Base-by-base conservation (phyloP, 2,888 invertebrate species). In the Pherbina coryleti region DNA sequence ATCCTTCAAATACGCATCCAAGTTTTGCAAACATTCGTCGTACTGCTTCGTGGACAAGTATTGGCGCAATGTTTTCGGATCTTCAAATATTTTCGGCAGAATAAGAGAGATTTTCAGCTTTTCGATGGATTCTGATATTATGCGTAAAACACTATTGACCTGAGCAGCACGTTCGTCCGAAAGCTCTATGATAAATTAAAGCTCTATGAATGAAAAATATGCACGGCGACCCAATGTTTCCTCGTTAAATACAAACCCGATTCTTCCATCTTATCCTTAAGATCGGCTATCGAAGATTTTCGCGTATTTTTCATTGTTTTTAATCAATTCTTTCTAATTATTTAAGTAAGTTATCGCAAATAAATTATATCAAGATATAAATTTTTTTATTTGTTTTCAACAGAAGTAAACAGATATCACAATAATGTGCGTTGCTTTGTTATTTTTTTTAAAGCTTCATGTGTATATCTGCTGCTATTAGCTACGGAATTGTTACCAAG, bases 61-160 rank as follows among this genome's bases (percentile, higher is more conserved):
- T 60, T 79, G 80, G 3, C 76, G 77, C 5, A 83, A 55, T 7
- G 73, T 76, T 9, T 78, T 72, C 8, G 79, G 75, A 76, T 84
- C 82, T 64, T 83, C 79, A 17, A 85, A 78, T 11, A 85, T 75
- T 7, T 72, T 28, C 4, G 85, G 85, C 25, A 85, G 78, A 25
- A 84, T 70, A 19, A 84, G 51, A 5, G 84, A 82, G 7, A 84
- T 82, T 75, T 82, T 81, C 7, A 85, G 57, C 79, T 83, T 85
- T n/a, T 82, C 81, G 14, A 85, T 82, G 5, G 82, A 81, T 17
- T 80, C 79, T 1, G 81, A 78, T 8, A 85, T 75, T 34, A 84
- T 83, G 7, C 83, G 78, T 8, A 84, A n/a, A 62, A 85, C 82
- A 57, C 83, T 82, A 25, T 83, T 81, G 5, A 83, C 80, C 62